Evolutionary conservation across 2,888 invertebrate genomes (phyloP), one percentile per base, ranked within the genome.

Genomic region (Lapara coniferarum): DNA sequence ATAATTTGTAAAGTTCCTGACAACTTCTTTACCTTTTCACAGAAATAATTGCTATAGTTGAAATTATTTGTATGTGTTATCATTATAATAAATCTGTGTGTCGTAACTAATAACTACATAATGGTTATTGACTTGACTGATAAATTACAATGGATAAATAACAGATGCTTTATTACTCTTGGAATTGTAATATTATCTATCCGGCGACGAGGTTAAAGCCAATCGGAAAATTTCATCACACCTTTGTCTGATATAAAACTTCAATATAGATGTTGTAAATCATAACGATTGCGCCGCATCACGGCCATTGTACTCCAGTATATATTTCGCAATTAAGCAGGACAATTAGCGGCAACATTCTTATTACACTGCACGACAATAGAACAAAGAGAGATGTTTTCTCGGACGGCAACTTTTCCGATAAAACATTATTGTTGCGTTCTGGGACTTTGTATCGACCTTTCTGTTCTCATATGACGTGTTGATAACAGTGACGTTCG

Each of bases 381-480:
- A 79, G 88, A 89, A 91, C 90, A 91, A 91, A 89, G 87, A 79
- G 63, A 75, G 81, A 78, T 80, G 78, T 76, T 78, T 85, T 79
- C 78, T 80, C 77, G 81, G 80, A 84, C 75, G 78, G 79, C 77
- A 80, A 76, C 77, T 72, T 78, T 77, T 72, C 63, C 71, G 76
- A 81, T 85, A 81, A 80, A 89, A 88, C 89, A 89, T 83, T 84
- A 89, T 91, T 90, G 88, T 90, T 84, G 75, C 76, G 71, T 82
- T 85, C 82, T 78, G 74, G 75, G 81, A 84, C 82, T 78, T 80
- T 78, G 78, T 76, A 78, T 71, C 73, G 78, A 81, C 79, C 81
- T 80, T 81, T 78, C 71, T 75, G 73, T 74, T 72, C 73, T 76
- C 74, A 68, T 72, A 77, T 83, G 81, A 83, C 72, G 72, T 71